These are phyloP conservation scores for Pseudonaja textilis DNA, from an alignment of 2,113 vertebrate genomes.

Conservation along the genomic window DNA sequence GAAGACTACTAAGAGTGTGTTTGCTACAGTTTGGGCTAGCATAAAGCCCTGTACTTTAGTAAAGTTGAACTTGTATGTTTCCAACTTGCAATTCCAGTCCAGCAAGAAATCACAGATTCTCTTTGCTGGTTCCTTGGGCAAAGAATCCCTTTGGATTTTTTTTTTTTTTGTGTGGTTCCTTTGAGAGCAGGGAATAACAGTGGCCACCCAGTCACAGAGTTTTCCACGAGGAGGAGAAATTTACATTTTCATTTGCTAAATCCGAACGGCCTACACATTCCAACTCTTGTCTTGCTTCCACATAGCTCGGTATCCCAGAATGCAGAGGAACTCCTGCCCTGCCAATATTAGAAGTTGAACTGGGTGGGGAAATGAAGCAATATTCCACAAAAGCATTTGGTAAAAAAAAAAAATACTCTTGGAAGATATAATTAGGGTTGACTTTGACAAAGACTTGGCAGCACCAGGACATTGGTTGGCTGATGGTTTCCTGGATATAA, in stretches of 20 bases:
- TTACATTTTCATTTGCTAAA: not conserved
- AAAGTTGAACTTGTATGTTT: not conserved
- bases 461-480: not conserved
- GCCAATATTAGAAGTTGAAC: not conserved
- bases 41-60: too few relatives aligned
- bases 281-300: not conserved
- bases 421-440: not conserved
- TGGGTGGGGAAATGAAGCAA: not conserved
- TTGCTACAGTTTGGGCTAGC: too few relatives aligned
- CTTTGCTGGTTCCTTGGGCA: not conserved
- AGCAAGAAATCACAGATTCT: not conserved
- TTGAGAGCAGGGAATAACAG: not conserved
- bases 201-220: not conserved
- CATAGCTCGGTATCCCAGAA: not conserved
- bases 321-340: not conserved
- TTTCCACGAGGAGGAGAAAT: not conserved
- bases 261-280: not conserved
- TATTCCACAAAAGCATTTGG: not conserved
- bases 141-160: not conserved
- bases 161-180: not conserved
- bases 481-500: not conserved
- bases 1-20: too few relatives aligned
- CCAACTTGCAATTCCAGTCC: not conserved
- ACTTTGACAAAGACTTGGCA: not conserved
- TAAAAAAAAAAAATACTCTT: not conserved